Evolutionary conservation across 2,797 vertebrate genomes (phyloP), one percentile per base, ranked within the genome.

Genomic region (Lacerta agilis): DNA sequence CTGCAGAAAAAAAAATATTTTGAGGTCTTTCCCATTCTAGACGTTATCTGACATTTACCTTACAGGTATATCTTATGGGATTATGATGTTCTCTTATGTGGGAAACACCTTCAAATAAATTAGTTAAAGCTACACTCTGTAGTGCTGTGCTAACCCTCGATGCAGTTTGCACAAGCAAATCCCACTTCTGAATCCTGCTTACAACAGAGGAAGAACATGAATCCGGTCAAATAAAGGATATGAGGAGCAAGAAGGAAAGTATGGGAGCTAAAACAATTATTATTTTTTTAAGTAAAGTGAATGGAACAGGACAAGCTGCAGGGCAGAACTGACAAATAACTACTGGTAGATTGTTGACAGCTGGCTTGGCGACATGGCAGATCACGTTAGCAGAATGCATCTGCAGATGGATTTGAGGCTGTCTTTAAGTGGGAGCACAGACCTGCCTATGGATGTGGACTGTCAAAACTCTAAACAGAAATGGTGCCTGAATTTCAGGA

Each of bases 271-370:
- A 85, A 85, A 75, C 55, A 89, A 93, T 4, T 55, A 55, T 55
- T 55, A 15, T 15, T 55, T 55, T 55, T 15, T 15, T 0, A 36
- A 64, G 79, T 76, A 66, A 89, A 88, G 79, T 43, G 85, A 80
- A 67, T 13, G 17, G 79, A 91, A 66, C 15, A 85, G 64, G 7
- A 87, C 73, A 89, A 83, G 87, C 1, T 0, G 23, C 36, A 89
- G 90, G 18, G 79, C 0, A 5, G 87, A 90, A 81, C 27, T 87
- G 79, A 88, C 64, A 81, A 83, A 85, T 1, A 10, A 67, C 20
- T 20, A n/a, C n/a, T n/a, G n/a, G n/a, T n/a, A 2, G 0, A 33
- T 83, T 87, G 80, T 84, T 92, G 89, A 86, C 89, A 91, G 85
- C 36, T 43, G 7, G 73, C 77, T 76, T 76, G 61, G 76, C 79